Evolutionary conservation across 2,113 vertebrate species (phyloP), one percentile per base, ranked within the genome.

Genomic region (Erpornis zantholeuca): DNA sequence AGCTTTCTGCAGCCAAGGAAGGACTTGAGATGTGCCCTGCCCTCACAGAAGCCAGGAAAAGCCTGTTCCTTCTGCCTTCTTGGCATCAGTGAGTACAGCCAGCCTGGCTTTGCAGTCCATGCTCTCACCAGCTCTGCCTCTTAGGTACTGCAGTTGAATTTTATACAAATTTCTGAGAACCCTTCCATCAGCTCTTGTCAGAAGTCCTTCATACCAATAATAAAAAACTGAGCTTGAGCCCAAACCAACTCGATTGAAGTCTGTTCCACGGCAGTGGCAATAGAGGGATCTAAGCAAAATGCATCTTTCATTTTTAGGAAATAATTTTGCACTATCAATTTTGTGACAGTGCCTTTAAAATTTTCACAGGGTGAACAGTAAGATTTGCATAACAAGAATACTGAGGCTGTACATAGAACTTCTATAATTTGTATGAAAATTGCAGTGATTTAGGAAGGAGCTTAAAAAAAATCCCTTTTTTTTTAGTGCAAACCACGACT

Each of bases 91-190:
- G 38, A 63, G 15, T 27, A 52, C 21, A 71, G 42, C 13, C 47
- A 71, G 28, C 22, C n/a, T 1, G 2, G 17, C 33, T 73, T 78
- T n/a, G 7, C 50, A 49, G 38, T 20, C 73, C 3, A 0, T 6
- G 1, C 8, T 66, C 25, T 75, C 42, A 66, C 22, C 25, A 60
- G 20, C 56, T 90, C 29, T 82, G 50, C 40, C 42, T 49, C 3
- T 45, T 72, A 45, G 56, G 35, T 52, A 35, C 38, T 0, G 2
- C 7, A 3, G n/a, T 10, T 80, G 21, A 35, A 69, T 69, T 80
- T 64, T 82, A 15, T 35, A 24, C 7, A 5, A 35, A 12, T 59
- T 81, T 60, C 77, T 77, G n/a, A 80, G 64, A 77, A 28, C 63
- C 9, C 3, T 82, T 70, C 15, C 13, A 47, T 69, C 54, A 61